Evolutionary conservation across 2,888 invertebrate genomes (phyloP), one percentile per base, ranked within the genome.

Genomic region (Ectropis crepuscularia): DNA sequence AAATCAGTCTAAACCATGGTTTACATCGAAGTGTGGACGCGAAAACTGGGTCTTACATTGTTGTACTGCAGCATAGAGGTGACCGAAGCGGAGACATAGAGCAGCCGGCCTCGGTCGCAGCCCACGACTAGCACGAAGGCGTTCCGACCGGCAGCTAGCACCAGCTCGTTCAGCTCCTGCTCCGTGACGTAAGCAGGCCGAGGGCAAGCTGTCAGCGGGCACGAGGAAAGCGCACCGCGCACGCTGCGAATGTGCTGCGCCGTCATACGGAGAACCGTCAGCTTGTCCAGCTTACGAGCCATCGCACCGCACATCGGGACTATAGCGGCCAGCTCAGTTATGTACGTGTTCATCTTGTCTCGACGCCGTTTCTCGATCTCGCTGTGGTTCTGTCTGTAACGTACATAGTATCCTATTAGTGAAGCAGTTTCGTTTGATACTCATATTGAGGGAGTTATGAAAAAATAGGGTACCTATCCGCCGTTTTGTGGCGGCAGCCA

Each of bases 281-380:
- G 92, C 88, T 99, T 99, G 90, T 99, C 99, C 77, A 98, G 90
- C 89, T 99, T 99, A 60, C 98, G 93, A 41, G 97, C 96, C 96
- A 98, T 97, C 5, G 98, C 97, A 75, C 96, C 96, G 82, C 98
- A 99, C 97, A 98, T 97, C 0, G 98, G 99, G 16, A 99, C 95
- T 95, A 99, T 96, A 1, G 96, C 94, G 57, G 97, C 96, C 62
- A 99, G 87, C 85, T 99, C 98, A 5, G 96, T 95, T 75, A 99
- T 98, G 88, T 98, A 98, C 0, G 96, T 97, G 91, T 99, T 99
- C 98, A 99, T 99, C 90, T 98, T 99, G 86, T 99, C 98, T 39
- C 99, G 94, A 0, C 99, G 94, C 0, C 98, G 94, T 85, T 99
- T 99, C 89, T 99, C 98, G 67, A 99, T 98, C 90, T 98, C 98